Evolutionary conservation across 2,888 invertebrate genomes (phyloP).

Genomic region (Steinernema scapterisci): DNA sequence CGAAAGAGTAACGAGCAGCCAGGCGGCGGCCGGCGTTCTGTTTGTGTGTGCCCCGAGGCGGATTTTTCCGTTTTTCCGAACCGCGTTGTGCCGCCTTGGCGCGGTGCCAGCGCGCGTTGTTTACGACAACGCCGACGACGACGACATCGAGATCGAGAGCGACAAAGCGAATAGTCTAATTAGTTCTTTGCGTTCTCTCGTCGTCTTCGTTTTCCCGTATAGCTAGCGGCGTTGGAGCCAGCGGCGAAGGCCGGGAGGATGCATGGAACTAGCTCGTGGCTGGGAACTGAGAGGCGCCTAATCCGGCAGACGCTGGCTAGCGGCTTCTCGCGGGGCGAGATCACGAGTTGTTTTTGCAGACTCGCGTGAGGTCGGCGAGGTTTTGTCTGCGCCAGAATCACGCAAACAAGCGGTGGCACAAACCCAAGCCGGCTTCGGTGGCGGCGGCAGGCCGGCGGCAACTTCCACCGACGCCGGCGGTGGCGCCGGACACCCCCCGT

Average conservation of each 20-base stretch:
- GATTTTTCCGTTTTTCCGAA: slow-evolving; percentile 22
- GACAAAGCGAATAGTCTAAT: slow-evolving; percentile 29
- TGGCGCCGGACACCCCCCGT: background rate
- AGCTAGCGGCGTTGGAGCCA: background rate
- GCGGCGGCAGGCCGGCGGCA: no score
- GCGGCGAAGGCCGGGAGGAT: no score
- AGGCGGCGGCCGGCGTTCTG: slow-evolving; percentile 30
- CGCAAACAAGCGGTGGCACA: slow-evolving; percentile 12
- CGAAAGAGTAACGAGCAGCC: slow-evolving; percentile 31
- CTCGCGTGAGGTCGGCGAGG: slow-evolving; percentile 15
- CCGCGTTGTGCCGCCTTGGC: slow-evolving; percentile 29
- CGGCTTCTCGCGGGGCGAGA: no score
- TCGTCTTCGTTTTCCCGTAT: background rate
- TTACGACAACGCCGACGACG: no score
- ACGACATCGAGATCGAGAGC: background rate
- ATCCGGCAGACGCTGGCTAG: slow-evolving; percentile 2
- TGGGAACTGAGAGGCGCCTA: background rate
- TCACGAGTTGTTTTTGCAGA: slow-evolving; percentile 22
- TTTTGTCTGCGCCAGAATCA: slow-evolving; percentile 6
- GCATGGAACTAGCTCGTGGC: no score
- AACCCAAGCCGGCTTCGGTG: no score
- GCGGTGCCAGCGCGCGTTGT: slow-evolving; percentile 28
- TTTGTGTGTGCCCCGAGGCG: slow-evolving; percentile 27
- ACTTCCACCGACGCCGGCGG: no score
- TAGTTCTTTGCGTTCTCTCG: background rate